Evolutionary conservation across 2,113 vertebrate species (phyloP).

Genomic region (Archocentrus centrarchus): DNA sequence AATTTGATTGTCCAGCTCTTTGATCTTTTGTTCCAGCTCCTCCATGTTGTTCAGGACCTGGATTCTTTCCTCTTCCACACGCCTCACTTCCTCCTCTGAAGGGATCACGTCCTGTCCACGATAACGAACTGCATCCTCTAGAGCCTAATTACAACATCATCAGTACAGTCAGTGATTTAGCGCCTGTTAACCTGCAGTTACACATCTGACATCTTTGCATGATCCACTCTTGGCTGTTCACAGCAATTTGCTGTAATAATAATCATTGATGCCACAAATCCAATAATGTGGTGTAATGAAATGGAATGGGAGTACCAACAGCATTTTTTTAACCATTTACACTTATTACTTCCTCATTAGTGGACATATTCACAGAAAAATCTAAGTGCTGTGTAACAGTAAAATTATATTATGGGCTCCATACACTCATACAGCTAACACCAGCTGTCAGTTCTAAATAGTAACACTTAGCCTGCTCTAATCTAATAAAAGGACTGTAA

Average conservation of each 20-base stretch:
- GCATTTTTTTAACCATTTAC: background rate
- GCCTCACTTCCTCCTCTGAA: constrained; percentile 83
- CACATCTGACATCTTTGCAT: background rate
- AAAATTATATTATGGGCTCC: background rate
- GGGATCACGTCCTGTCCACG: constrained; percentile 75
- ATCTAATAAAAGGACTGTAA: constrained; percentile 70
- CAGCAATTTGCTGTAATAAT: background rate
- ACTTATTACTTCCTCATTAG: background rate
- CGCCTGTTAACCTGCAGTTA: background rate
- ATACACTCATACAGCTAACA: constrained; percentile 9
- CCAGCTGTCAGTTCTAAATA: constrained; percentile 42
- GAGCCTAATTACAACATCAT: constrained; percentile 72
- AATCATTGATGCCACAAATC: background rate
- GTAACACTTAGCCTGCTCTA: constrained; percentile 49
- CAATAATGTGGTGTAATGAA: background rate
- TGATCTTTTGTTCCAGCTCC: constrained; percentile 95
- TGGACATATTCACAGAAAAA: background rate
- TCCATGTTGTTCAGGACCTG: constrained; percentile 92
- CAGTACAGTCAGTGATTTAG: background rate
- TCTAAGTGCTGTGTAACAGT: background rate
- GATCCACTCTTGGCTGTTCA: no score
- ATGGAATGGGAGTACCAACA: background rate
- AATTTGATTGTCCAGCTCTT: constrained; percentile 96
- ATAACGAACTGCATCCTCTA: constrained; percentile 74
- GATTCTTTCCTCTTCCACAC: constrained; percentile 88